phyloP scores from a whole-genome alignment of 2,797 vertebrate species.

The Pterois miles region DNA sequence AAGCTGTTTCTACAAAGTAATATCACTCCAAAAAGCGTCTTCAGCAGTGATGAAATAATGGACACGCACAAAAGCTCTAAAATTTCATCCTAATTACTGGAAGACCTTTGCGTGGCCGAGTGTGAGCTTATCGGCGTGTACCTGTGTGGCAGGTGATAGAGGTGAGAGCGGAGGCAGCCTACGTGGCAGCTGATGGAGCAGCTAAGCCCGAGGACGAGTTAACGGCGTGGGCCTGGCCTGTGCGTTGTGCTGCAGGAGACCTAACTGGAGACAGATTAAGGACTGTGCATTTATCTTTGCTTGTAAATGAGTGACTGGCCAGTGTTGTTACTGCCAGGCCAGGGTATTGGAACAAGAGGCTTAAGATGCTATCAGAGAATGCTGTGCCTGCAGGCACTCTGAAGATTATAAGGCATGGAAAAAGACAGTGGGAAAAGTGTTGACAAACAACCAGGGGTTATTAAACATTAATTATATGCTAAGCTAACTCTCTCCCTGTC shows the following conservation, averaged over 20 bases:
- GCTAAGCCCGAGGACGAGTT: conserved; percentile 72
- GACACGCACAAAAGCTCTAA: conserved; percentile 33
- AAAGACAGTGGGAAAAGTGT: conserved; percentile 80
- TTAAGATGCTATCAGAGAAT: conserved; percentile 85
- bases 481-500: conserved; percentile 82
- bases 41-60: conserved; percentile 33
- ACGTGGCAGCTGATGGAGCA: conserved; percentile 65
- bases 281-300: conserved; percentile 84
- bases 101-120: conserved; percentile 31
- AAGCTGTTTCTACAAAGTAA: not conserved
- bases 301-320: conserved; percentile 87
- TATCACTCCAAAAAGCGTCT: not conserved
- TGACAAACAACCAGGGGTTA: conserved; percentile 88
- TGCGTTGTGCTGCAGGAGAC: conserved; percentile 61
- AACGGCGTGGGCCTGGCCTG: conserved; percentile 60
- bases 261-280: conserved; percentile 83
- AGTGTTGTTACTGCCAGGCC: conserved; percentile 82
- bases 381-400: conserved; percentile 83
- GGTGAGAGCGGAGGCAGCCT: conserved; percentile 60
- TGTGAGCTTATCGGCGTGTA: conserved; percentile 64
- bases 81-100: conserved; percentile 64
- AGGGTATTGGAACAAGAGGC: conserved; percentile 87
- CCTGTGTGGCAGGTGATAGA: conserved; percentile 78
- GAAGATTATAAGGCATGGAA: conserved; percentile 83
- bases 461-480: conserved; percentile 88